A percentile compares a stretch with the other conserved stretches of the same genome.
phyloP scores from a whole-genome alignment of 1,140 invertebrate genomes.

The Drosophila ironensis region DNA sequence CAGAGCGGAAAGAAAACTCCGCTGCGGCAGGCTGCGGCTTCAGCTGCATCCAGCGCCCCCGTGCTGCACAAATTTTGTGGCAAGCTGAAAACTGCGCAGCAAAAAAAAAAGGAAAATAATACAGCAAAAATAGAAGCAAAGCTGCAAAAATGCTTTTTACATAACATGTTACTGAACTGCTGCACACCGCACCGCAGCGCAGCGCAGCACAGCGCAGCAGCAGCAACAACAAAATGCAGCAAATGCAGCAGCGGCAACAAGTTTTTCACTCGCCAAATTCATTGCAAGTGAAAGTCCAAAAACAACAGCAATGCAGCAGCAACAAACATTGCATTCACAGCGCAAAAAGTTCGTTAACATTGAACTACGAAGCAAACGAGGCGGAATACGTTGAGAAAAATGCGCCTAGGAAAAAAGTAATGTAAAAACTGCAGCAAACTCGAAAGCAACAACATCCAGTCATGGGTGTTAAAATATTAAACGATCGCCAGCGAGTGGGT shows the following conservation, averaged over 20 bases:
- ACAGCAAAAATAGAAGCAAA: conserved; percentile 51
- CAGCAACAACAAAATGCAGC: conserved; percentile 13
- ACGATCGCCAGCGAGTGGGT: too few species aligned
- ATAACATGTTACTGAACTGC: conserved; percentile 82
- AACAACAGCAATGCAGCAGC: conserved; percentile 38
- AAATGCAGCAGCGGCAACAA: conserved; percentile 33
- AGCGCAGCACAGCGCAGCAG: conserved; percentile 4
- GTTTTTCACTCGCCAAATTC: conserved; percentile 74
- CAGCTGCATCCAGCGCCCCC: conserved; percentile 46
- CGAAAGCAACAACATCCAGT: too few species aligned
- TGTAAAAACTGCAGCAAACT: conserved; percentile 34
- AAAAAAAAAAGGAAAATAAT: conserved; percentile 28
- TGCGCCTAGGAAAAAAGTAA: conserved; percentile 14
- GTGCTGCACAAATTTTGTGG: conserved; percentile 33
- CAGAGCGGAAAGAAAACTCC: conserved; percentile 39
- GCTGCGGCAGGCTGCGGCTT: not conserved
- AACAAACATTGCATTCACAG: conserved; percentile 41
- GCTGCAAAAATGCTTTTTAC: conserved; percentile 81
- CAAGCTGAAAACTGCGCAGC: conserved; percentile 35
- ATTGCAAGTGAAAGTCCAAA: conserved; percentile 76
- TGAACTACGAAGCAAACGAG: conserved; percentile 75
- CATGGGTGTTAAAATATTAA: too few species aligned
- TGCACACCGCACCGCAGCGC: conserved; percentile 38
- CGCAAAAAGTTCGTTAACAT: conserved; percentile 82
- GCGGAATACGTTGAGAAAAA: conserved; percentile 48